A percentile compares a stretch with the other conserved stretches of the same genome.
Conservation (phyloP, 2,113 vertebrate genomes). For the Lophius piscatorius region DNA sequence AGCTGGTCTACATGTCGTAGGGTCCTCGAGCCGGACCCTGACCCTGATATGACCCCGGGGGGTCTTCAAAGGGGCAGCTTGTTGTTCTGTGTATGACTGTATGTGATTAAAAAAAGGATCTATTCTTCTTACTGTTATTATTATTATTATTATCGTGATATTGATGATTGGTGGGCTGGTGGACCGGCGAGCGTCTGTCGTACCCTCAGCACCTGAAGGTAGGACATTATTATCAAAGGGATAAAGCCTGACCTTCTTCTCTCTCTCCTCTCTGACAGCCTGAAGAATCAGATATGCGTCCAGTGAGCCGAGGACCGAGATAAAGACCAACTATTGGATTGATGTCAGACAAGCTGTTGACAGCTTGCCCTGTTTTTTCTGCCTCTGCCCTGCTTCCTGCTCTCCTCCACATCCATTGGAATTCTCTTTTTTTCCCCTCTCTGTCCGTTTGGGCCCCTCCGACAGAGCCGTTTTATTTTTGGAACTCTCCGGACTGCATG, state of each 20-base stretch:
- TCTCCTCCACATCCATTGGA: conserved; percentile 14
- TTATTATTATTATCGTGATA: no score
- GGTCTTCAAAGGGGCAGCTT: no score
- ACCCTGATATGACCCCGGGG: no score
- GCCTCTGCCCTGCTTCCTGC: conserved; percentile 56
- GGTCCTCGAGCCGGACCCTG: no score
- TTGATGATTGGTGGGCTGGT: no score
- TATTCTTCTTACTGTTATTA: no score
- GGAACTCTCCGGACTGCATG: conserved; percentile 23
- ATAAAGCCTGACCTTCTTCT: background rate
- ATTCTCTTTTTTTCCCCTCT: conserved; percentile 31
- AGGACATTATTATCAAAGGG: no score
- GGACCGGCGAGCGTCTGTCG: no score
- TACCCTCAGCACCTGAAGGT: no score
- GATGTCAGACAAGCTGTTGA: conserved; percentile 83
- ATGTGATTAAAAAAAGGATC: no score
- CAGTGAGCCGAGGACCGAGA: conserved; percentile 69
- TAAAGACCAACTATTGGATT: conserved; percentile 70
- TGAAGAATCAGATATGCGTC: conserved; percentile 84
- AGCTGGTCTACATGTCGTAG: no score
- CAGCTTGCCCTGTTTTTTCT: conserved; percentile 77
- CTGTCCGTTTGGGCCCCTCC: conserved; percentile 9
- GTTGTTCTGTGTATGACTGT: no score
- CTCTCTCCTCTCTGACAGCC: conserved; percentile 58
- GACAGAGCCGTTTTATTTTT: conserved; percentile 24